Base-by-base conservation (phyloP, 2,113 vertebrate genomes). In the Pterocles burchelli region DNA sequence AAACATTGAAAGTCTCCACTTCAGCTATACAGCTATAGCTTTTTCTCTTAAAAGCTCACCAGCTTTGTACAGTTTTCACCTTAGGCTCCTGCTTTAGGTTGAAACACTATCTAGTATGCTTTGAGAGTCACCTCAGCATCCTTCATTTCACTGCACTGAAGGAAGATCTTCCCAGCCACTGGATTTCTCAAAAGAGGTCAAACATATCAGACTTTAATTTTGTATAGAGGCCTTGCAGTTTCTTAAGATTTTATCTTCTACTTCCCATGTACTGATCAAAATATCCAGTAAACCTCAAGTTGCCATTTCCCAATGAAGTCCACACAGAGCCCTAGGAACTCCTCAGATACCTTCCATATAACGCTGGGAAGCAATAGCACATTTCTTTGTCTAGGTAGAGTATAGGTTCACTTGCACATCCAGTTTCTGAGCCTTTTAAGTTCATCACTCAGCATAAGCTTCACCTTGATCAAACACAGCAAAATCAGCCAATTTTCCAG, bases 101-200 rank as follows among this genome's bases (percentile, higher is more conserved):
- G 34, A 77, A 92, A 76, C 24, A 19, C 14, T 57, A 54, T 7
- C 28, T 18, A 63, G 55, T 10, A 29, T 2, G 10, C 72, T 81
- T 51, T 48, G 46, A 72, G 33, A 9, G n/a, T 88, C 57, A 79
- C 33, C 45, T 93, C 55, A 48, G n/a, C 34, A 78, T 24, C 52
- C 13, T 68, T 49, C 9, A 0, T 38, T 73, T 55, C 41, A 52
- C 10, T 25, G 62, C 43, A 72, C 2, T 0, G 1, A 55, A 9
- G 31, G 65, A 51, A 72, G 33, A 82, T 28, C 25, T 85, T 83
- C 41, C 31, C 43, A 92, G 36, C 6, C 36, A 48, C 15, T n/a
- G 46, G 38, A 10, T 73, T 93, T 88, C 62, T 80, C 48, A 54
- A 55, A 73, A 41, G 25, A 62, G 36, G 25, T 76, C 52, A 76